Evolutionary conservation across 92 coral and sea anemone species (phyloP).

Genomic region (Paragorgia papillata): DNA sequence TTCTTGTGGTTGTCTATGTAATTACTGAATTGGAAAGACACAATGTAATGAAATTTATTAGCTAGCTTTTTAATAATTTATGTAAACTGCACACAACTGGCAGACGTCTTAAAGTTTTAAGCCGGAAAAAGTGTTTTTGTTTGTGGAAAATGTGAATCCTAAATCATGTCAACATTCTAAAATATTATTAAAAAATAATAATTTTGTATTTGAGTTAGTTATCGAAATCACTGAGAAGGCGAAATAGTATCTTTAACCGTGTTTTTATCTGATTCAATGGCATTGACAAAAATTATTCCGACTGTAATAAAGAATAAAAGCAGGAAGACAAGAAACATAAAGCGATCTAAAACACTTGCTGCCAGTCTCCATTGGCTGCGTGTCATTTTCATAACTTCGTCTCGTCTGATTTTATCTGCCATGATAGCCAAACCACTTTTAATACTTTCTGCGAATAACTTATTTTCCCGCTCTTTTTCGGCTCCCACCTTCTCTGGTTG

Average conservation of each 20-base stretch:
- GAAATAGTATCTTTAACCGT: not conserved
- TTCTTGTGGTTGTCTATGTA: too few species aligned
- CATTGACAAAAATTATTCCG: conserved; percentile 18
- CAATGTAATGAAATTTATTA: too few species aligned
- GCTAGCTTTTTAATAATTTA: too few species aligned
- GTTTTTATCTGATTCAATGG: not conserved
- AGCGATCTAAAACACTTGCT: conserved; percentile 50
- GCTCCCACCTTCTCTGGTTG: not conserved
- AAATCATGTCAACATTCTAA: too few species aligned
- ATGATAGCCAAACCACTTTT: conserved; percentile 10
- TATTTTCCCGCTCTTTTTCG: too few species aligned
- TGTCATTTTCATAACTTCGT: not conserved
- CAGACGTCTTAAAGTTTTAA: too few species aligned
- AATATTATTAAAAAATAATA: too few species aligned
- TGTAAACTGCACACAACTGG: too few species aligned
- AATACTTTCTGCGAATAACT: not conserved
- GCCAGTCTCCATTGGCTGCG: conserved; percentile 50
- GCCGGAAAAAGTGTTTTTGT: too few species aligned
- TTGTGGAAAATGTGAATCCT: too few species aligned
- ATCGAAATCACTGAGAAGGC: not conserved
- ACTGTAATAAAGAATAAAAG: conserved; percentile 12
- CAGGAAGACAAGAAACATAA: conserved; percentile 19
- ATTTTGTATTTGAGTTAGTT: too few species aligned
- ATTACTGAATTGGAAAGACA: too few species aligned
- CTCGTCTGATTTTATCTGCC: conserved; percentile 39